These are phyloP conservation scores for Tenualosa ilisha DNA, from an alignment of 2,797 vertebrate species.

Conservation along the genomic window DNA sequence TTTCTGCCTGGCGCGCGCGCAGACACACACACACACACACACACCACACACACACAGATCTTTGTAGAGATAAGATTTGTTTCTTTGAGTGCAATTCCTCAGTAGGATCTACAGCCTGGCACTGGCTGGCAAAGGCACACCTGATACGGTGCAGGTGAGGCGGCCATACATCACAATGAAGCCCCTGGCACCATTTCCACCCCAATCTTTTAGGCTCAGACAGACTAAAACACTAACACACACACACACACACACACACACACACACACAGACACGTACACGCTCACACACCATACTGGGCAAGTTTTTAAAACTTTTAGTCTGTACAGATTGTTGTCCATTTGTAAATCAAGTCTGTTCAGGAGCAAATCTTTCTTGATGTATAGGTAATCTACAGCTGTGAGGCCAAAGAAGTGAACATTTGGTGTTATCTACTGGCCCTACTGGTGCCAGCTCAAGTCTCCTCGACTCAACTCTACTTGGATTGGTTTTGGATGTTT, in stretches of 20 bases:
- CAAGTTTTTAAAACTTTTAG: background rate
- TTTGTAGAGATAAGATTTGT: constrained; percentile 8
- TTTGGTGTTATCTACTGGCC: background rate
- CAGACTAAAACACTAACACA: background rate
- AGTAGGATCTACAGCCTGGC: background rate
- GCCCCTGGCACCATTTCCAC: background rate
- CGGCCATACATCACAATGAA: background rate
- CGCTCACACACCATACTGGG: background rate
- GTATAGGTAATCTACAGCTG: background rate
- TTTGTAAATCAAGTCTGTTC: background rate
- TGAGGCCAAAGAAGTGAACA: too few species aligned
- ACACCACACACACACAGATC: constrained; percentile 9
- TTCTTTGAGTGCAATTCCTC: constrained; percentile 1
- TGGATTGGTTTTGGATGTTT: too few species aligned
- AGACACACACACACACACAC: constrained; percentile 29
- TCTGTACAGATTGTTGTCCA: background rate
- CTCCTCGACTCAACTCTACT: too few species aligned
- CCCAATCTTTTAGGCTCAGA: background rate
- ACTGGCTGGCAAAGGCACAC: background rate
- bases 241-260: too few species aligned
- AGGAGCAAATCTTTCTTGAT: background rate
- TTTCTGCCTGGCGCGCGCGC: constrained; percentile 37
- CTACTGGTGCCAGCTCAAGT: too few species aligned
- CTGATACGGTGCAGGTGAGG: background rate
- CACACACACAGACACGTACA: too few species aligned